phyloP scores from a whole-genome alignment of 2,888 invertebrate genomes.

The Acanthacorydalis orientalis region DNA sequence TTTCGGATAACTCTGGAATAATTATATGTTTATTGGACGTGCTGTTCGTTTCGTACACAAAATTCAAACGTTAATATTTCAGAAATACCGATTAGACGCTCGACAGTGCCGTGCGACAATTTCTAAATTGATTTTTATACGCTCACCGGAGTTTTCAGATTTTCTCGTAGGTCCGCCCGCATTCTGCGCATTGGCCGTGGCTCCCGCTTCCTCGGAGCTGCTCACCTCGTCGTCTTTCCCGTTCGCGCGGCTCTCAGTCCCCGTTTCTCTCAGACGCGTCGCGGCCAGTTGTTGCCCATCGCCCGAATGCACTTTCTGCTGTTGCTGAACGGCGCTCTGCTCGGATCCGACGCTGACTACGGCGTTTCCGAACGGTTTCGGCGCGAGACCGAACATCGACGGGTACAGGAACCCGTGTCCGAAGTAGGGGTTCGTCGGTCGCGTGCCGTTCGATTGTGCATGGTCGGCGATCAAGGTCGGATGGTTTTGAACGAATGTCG shows the following conservation, averaged over 20 bases:
- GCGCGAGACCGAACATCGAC: constrained; percentile 20
- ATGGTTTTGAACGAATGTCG: constrained; percentile 6
- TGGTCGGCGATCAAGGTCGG: background rate
- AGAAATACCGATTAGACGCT: too few species aligned
- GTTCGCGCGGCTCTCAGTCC: constrained; percentile 19
- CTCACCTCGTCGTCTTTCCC: constrained; percentile 59
- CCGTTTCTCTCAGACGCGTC: too few species aligned
- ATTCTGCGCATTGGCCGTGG: constrained; percentile 12
- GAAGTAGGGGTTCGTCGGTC: constrained; percentile 16
- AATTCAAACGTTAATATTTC: too few species aligned
- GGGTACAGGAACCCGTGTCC: constrained; percentile 24
- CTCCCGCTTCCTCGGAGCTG: constrained; percentile 49
- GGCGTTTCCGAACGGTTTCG: background rate
- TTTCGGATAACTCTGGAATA: too few species aligned
- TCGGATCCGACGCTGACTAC: background rate
- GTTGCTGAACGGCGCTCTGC: too few species aligned
- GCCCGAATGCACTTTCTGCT: background rate
- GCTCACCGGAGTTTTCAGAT: too few species aligned
- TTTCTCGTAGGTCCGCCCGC: background rate
- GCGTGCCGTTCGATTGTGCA: constrained; percentile 9
- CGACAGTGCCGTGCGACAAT: too few species aligned
- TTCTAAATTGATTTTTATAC: too few species aligned
- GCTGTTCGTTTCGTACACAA: too few species aligned
- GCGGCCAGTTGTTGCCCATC: constrained; percentile 9
- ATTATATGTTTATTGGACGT: too few species aligned